Evolutionary conservation across 2,113 vertebrate species (phyloP), one percentile per base, ranked within the genome.

Genomic region (Campylorhamphus procurvoides): DNA sequence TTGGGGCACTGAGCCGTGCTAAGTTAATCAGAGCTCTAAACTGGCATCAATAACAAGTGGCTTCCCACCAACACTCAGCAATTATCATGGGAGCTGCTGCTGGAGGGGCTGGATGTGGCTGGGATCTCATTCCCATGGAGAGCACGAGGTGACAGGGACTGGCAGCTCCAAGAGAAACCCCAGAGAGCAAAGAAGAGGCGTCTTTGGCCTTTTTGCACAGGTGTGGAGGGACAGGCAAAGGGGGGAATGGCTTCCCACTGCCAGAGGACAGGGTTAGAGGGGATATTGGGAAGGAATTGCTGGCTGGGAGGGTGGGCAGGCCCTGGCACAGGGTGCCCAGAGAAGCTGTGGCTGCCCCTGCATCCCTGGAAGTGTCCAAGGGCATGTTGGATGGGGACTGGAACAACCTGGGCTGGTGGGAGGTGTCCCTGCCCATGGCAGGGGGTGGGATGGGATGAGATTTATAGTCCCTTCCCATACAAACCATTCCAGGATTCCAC

Each of bases 121-220:
- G 3, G 35, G 63, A 20, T 49, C 59, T 22, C 2, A 0, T 9
- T 15, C 44, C 1, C 12, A 37, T 0, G 6, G 24, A 50, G 27
- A 58, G 50, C 10, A 3, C 0, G 0, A 1, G 5, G 69, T 0
- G 3, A 46, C 23, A 7, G 29, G 15, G 2, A 6, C 84, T 35
- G 69, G 64, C 42, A 46, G 69, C 47, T 55, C 50, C 24, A 2
- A 18, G 33, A 39, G n/a, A 69, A 82, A n/a, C 23, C 77, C 29
- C 0, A 1, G 56, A 35, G 62, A 73, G 68, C 6, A 8, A 60
- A 62, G 49, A 18, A 18, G 17, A 62, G 16, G 53, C 28, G 4
- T 17, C 67, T 55, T 22, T 4, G 1, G 39, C 6, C 6, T 77
- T 62, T 58, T 16, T 4, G 7, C 8, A 20, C 1, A 33, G 6